Percentiles rank a stretch among this genome's conserved stretches.
Conservation (phyloP, 2,888 invertebrate species). For the Cylloceria caligata region DNA sequence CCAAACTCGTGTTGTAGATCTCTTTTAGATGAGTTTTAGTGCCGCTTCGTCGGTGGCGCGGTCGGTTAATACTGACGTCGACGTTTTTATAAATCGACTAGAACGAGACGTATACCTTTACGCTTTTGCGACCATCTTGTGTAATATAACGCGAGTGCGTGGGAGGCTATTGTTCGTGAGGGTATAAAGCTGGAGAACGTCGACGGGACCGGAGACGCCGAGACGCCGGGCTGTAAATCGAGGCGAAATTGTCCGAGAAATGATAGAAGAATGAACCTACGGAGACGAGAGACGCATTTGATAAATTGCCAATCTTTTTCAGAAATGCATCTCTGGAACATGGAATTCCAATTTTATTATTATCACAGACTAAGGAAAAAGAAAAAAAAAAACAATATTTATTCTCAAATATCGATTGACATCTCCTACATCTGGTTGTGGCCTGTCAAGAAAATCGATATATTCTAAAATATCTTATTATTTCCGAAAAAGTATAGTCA, state of each 20-base stretch:
- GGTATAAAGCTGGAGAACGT: conserved; percentile 60
- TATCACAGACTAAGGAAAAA: too few relatives aligned
- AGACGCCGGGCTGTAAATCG: conserved; percentile 60
- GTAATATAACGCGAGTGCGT: conserved; percentile 64
- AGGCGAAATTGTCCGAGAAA: conserved; percentile 51
- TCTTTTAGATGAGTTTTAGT: conserved; percentile 63
- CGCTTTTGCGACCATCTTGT: conserved; percentile 19
- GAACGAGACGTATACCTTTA: conserved; percentile 55
- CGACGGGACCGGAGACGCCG: conserved; percentile 13
- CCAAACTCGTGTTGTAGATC: conserved; percentile 22
- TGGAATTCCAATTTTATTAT: conserved; percentile 1
- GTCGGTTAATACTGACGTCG: conserved; percentile 53
- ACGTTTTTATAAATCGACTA: conserved; percentile 60
- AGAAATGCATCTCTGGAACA: not conserved
- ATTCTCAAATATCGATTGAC: not conserved
- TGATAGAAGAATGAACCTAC: conserved; percentile 28
- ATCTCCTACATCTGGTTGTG: too few relatives aligned
- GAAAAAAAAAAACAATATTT: not conserved
- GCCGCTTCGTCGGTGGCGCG: conserved; percentile 65
- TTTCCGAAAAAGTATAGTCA: too few relatives aligned
- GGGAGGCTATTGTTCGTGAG: conserved; percentile 65
- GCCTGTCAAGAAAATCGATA: too few relatives aligned
- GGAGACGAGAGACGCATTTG: conserved; percentile 3
- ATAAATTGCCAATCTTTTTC: not conserved
- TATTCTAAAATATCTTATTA: too few relatives aligned